Evolutionary conservation across 2,888 invertebrate genomes (phyloP), one percentile per base, ranked within the genome.

Genomic region (Octodonta nipae): DNA sequence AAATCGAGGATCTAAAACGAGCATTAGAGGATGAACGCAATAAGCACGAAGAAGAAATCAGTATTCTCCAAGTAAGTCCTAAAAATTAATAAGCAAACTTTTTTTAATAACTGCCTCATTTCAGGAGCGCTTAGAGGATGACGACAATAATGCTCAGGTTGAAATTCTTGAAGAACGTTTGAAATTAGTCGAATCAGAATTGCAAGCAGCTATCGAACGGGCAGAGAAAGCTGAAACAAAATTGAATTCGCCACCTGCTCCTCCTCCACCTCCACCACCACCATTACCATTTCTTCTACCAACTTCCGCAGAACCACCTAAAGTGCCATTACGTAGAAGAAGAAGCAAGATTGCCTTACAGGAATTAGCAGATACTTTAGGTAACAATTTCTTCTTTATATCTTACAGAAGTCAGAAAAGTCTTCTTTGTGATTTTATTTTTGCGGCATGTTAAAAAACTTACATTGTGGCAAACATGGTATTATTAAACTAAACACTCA

Each of bases 91-190:
- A n/a, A 4, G 4, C 4, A 22, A 4, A n/a, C 2, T 22, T 22
- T n/a, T 3, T 4, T 3, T 22, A 22, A 2, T 22, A 22, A 3
- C 11, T 3, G 22, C 3, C 3, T 14, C 16, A 64, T 46, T 68
- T 3, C 44, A 65, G 64, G 70, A 71, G 25, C 73, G 78, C 55
- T 45, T 78, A 28, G 71, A 77, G 28, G 75, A 77, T 42, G 70
- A 70, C 41, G 74, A 77, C 42, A 69, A 71, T 40, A 75, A 77
- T 45, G 71, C 73, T 0, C 75, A 78, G 50, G 67, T 75, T 8
- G 72, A 79, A 13, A 56, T 78, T 0, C 67, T 78, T 50, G 78
- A 79, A 44, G 79, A 80, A 54, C 75, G 78, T 46, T 64, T 80
- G 17, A 71, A 67, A 49, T 55, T 78, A 1, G 75, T 74, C 0